Base-by-base conservation (phyloP, 2,113 vertebrate genomes). In the Pollimyrus isidori region DNA sequence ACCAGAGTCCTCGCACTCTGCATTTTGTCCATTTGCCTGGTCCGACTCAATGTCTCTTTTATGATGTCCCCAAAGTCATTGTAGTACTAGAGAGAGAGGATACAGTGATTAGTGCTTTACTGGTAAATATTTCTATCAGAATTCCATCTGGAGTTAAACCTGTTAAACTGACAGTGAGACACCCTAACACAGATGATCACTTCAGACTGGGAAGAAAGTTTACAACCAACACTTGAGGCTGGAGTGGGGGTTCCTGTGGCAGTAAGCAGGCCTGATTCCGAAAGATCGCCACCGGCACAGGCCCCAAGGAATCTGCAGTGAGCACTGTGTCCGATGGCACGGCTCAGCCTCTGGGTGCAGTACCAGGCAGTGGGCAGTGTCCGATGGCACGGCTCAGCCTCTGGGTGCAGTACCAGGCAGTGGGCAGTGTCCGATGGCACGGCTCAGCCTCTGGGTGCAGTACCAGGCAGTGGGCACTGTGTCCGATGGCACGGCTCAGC, bases 41-140 rank as follows among this genome's bases (percentile, higher is more conserved):
- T 97, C 92, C 95, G 93, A 93, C 94, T 96, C 91, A 98, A 91
- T 0, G 92, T 97, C 94, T 98, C 97, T 92, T 97, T 98, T 93
- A 98, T 97, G 94, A 98, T 97, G 93, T 98, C 98, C 39, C 97
- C 97, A 90, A 97, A 98, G 92, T 97, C 95, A 62, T 93, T 97
- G 91, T 96, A 96, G 84, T 94, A 95, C 97, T 98, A 92, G 23
- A 39, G 65, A 91, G 58, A 92, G 9, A 23, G 17, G 65, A 6
- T 26, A 39, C 52, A 19, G 42, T 53, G 35, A 83, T 23, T 23
- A 42, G 39, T 21, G 39, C 21, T 83, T 83, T 21, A 21, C 7
- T 45, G 42, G 4, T 42, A 83, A 21, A n/a, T 45, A 4, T 52
- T 48, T 35, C 48, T 35, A 10, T 21, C 26, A 48, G n/a, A 62